A percentile compares a stretch with the other conserved stretches of the same genome.
phyloP scores from a whole-genome alignment of 2,888 invertebrate species.

The Flexamia atlantica region DNA sequence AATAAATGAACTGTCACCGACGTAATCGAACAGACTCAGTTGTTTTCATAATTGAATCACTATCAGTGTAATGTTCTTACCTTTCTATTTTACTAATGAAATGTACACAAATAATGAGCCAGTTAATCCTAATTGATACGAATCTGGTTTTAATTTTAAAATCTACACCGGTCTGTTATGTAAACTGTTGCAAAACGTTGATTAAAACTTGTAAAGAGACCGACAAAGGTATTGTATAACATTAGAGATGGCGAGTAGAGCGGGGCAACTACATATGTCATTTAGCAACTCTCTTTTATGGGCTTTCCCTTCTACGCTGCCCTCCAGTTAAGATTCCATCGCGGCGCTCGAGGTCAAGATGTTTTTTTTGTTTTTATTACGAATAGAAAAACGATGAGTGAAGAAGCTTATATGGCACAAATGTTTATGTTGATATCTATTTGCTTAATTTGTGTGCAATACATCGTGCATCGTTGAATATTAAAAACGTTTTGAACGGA shows the following conservation, averaged over 20 bases:
- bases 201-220: slow-evolving; percentile 9
- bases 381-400: not conserved
- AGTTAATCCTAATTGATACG: not conserved
- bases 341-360: slow-evolving; percentile 3
- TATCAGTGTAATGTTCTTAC: too few species aligned
- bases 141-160: not conserved
- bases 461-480: not conserved
- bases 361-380: not conserved
- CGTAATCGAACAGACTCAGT: too few species aligned
- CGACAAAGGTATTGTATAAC: slow-evolving; percentile 45
- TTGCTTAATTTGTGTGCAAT: too few species aligned
- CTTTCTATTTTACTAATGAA: not conserved
- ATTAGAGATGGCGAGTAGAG: not conserved
- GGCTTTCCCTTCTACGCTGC: slow-evolving; percentile 32
- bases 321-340: slow-evolving; percentile 3
- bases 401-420: not conserved
- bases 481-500: not conserved
- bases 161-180: not conserved
- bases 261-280: slow-evolving; percentile 19
- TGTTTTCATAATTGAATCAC: too few species aligned
- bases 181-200: slow-evolving; percentile 13
- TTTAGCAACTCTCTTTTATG: slow-evolving; percentile 45
- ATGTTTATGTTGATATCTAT: not conserved
- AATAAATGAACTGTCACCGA: too few species aligned
- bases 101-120: not conserved